A percentile compares a stretch with the other conserved stretches of the same genome.
Evolutionary conservation across 2,113 vertebrate species (phyloP).

Genomic region (Ibidorhyncha struthersii): DNA sequence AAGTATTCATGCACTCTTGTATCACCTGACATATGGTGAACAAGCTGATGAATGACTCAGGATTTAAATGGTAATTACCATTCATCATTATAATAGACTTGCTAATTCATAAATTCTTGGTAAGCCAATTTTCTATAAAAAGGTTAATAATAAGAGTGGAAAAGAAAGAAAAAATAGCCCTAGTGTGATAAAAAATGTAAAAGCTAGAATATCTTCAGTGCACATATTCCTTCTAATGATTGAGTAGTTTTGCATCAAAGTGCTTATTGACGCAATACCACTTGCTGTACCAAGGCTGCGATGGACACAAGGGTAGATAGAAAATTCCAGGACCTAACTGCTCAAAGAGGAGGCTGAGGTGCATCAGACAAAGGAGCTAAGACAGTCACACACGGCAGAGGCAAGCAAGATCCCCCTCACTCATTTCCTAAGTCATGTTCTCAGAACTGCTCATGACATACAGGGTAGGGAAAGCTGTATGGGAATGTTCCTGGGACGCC

Average conservation of each 20-base stretch:
- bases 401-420: not conserved
- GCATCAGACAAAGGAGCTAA: not conserved
- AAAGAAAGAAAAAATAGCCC: conserved; percentile 74
- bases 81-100: conserved; percentile 85
- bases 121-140: conserved; percentile 83
- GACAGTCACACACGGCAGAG: not conserved
- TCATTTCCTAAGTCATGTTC: not conserved
- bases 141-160: conserved; percentile 79
- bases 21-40: conserved; percentile 77
- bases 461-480: not conserved
- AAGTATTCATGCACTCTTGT: conserved; percentile 75
- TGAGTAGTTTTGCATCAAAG: conserved; percentile 62
- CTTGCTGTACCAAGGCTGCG: not conserved
- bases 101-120: conserved; percentile 84
- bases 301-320: not conserved
- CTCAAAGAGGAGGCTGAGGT: not conserved
- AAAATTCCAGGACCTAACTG: not conserved
- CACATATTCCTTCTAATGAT: conserved; percentile 56
- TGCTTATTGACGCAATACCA: conserved; percentile 37
- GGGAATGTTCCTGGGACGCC: not conserved
- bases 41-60: conserved; percentile 80
- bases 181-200: conserved; percentile 78
- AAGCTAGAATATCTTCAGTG: conserved; percentile 73
- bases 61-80: conserved; percentile 83
- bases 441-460: not conserved